Percentiles rank a stretch among this genome's conserved stretches.
Evolutionary conservation across 2,113 vertebrate species (phyloP).

Genomic region (Menidia beryllina): DNA sequence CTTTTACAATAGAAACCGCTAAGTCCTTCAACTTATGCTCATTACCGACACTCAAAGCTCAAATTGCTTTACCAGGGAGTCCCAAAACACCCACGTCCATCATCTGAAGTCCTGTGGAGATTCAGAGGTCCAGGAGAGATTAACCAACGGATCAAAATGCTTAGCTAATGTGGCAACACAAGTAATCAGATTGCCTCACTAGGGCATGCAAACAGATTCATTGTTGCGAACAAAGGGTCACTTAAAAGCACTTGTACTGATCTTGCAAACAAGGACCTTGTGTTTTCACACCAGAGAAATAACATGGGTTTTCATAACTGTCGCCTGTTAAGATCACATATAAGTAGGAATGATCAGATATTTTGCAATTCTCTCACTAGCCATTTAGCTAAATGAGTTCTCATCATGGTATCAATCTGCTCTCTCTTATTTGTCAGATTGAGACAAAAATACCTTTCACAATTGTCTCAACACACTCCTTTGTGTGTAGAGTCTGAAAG

Average conservation of each 20-base stretch:
- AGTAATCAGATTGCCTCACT: conserved; percentile 62
- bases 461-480: conserved; percentile 55
- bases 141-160: conserved; percentile 56
- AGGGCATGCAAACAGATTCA: conserved; percentile 49
- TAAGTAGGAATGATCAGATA: conserved; percentile 32
- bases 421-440: conserved; percentile 38
- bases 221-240: conserved; percentile 63
- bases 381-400: not conserved
- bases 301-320: not conserved
- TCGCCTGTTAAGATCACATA: conserved; percentile 19
- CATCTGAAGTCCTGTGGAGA: conserved; percentile 17
- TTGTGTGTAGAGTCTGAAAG: conserved; percentile 55
- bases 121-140: conserved; percentile 38
- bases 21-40: conserved; percentile 33
- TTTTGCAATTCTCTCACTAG: not conserved
- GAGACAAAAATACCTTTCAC: conserved; percentile 49
- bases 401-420: not conserved
- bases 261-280: conserved; percentile 46
- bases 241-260: conserved; percentile 40
- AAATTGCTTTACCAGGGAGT: conserved; percentile 33
- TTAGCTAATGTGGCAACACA: conserved; percentile 71
- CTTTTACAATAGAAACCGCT: conserved; percentile 24
- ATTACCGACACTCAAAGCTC: conserved; percentile 35
- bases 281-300: conserved; percentile 28
- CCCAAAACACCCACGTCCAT: conserved; percentile 42